These are phyloP conservation scores for Orthosia gracilis DNA, from an alignment of 2,888 invertebrate genomes.

Conservation along the genomic window DNA sequence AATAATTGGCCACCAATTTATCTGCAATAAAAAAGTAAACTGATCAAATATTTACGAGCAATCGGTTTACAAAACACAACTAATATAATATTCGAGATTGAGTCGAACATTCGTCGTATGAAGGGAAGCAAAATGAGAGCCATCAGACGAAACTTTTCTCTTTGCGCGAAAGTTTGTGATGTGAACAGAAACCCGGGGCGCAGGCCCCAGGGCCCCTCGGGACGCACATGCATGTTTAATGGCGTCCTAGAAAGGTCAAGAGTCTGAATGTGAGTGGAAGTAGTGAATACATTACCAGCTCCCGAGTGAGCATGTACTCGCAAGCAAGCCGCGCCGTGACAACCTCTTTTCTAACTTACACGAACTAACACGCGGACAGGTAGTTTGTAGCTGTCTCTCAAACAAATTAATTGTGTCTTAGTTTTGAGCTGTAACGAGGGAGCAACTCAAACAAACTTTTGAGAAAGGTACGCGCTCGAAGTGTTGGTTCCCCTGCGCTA, in stretches of 20 bases:
- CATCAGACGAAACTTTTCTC: constrained; percentile 86
- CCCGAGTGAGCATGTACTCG: constrained; percentile 78
- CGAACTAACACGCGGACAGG: constrained; percentile 85
- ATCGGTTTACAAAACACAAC: constrained; percentile 69
- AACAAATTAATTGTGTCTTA: constrained; percentile 90
- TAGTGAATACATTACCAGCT: constrained; percentile 88
- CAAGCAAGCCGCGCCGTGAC: constrained; percentile 77
- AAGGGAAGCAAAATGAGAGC: constrained; percentile 83
- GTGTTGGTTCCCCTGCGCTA: constrained; percentile 72
- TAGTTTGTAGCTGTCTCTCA: constrained; percentile 89
- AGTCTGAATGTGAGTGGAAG: constrained; percentile 84
- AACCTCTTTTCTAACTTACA: constrained; percentile 85
- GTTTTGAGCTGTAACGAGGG: constrained; percentile 86
- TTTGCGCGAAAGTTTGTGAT: constrained; percentile 87
- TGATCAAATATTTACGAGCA: constrained; percentile 67
- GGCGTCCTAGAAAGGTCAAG: constrained; percentile 89
- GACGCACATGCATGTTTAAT: constrained; percentile 89
- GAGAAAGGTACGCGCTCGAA: constrained; percentile 81
- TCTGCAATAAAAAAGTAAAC: constrained; percentile 12
- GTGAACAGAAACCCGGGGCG: constrained; percentile 84
- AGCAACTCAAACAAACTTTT: constrained; percentile 85
- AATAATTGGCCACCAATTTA: constrained; percentile 17
- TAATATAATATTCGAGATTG: constrained; percentile 74
- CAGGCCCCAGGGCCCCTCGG: constrained; percentile 79
- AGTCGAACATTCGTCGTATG: constrained; percentile 76